Percentiles rank a stretch among this genome's conserved stretches.
phyloP scores from a whole-genome alignment of 92 coral and sea anemone genomes.

The Porites lobata region DNA sequence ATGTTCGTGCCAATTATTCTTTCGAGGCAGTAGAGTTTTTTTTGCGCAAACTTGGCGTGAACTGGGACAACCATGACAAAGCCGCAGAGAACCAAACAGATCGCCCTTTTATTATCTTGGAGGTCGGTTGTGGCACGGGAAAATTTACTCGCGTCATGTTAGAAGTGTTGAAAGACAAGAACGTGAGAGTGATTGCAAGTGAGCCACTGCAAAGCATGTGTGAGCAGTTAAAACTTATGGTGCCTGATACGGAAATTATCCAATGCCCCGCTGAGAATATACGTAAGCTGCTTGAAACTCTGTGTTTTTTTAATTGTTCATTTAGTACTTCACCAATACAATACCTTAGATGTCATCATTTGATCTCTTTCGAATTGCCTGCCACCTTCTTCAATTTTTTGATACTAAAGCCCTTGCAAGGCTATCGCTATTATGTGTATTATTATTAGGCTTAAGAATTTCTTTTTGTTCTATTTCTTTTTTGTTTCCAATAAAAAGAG shows the following conservation, averaged over 20 bases:
- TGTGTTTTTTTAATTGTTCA: not conserved
- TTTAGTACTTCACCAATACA: too few species aligned
- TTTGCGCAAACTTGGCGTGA: conserved; percentile 25
- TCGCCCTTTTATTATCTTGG: conserved; percentile 23
- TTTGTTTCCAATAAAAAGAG: too few species aligned
- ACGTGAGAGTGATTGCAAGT: conserved; percentile 37
- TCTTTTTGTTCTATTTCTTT: too few species aligned
- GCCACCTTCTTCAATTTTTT: too few species aligned
- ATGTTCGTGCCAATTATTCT: conserved; percentile 28
- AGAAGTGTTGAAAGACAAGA: conserved; percentile 29
- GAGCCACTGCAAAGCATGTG: conserved; percentile 68
- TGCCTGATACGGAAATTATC: conserved; percentile 50
- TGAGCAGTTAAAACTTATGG: conserved; percentile 31
- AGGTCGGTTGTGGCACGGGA: conserved; percentile 48
- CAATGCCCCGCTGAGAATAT: conserved; percentile 59
- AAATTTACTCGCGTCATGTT: conserved; percentile 46
- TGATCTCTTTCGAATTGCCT: too few species aligned
- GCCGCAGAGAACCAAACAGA: not conserved
- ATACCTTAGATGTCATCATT: too few species aligned
- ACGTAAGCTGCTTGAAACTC: conserved; percentile 25
- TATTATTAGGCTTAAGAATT: too few species aligned
- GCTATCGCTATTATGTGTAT: too few species aligned
- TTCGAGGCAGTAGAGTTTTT: conserved; percentile 33
- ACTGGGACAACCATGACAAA: not conserved
- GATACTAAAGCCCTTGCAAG: too few species aligned